phyloP scores from a whole-genome alignment of 2,888 invertebrate species.

The Poecilus cupreus region DNA sequence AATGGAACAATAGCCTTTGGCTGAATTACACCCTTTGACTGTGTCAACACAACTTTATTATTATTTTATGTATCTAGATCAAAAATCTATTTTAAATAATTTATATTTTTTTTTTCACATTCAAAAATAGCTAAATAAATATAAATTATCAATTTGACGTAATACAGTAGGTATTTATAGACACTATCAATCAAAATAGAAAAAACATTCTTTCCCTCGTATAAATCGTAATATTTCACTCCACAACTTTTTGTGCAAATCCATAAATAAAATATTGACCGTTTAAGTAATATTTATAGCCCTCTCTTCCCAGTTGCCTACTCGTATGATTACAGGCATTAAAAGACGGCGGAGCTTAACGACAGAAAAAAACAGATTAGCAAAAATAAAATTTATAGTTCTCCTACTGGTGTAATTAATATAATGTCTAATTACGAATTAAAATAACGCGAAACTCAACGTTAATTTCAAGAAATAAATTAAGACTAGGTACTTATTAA shows the following conservation, averaged over 20 bases:
- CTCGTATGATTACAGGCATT: neutral
- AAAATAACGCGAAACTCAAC: neutral
- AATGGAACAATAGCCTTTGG: too few species aligned
- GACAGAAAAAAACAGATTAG: neutral
- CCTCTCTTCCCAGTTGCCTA: slow-evolving; percentile 18
- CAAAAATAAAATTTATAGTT: slow-evolving; percentile 5
- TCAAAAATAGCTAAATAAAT: neutral
- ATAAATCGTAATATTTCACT: neutral
- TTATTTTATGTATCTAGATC: neutral
- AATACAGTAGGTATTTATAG: neutral
- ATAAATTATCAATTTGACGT: neutral
- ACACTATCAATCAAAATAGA: slow-evolving; percentile 7
- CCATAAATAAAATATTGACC: slow-evolving; percentile 24
- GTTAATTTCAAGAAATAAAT: neutral
- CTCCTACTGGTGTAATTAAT: neutral
- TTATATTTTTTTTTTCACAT: neutral
- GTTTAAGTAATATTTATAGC: slow-evolving; percentile 12
- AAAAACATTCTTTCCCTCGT: neutral
- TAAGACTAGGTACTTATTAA: neutral
- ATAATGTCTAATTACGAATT: slow-evolving; percentile 26
- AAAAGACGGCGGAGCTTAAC: slow-evolving; percentile 3
- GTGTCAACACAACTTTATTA: too few species aligned
- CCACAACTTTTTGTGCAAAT: neutral
- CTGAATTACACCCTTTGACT: too few species aligned
- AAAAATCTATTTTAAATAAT: neutral